These are phyloP conservation scores for Cepphus grylle DNA, from an alignment of 2,113 vertebrate species.

Conservation along the genomic window DNA sequence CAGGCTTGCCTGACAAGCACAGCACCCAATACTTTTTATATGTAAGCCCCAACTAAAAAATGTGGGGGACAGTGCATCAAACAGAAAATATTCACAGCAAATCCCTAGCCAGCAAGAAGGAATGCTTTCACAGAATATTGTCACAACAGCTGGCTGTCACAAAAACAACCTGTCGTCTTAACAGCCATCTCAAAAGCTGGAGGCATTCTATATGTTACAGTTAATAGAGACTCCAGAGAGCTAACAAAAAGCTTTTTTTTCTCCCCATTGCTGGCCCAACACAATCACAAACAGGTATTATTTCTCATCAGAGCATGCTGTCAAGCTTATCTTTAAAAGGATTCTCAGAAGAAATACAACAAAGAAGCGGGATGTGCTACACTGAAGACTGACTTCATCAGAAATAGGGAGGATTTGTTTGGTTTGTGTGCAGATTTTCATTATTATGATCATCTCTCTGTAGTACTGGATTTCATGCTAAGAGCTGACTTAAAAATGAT, in stretches of 20 bases:
- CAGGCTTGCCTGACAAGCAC: background rate
- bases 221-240: conserved; percentile 16
- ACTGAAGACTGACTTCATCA: background rate
- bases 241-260: background rate
- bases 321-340: background rate
- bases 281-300: background rate
- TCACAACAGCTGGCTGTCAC: conserved; percentile 8
- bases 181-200: background rate
- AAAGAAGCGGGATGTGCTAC: background rate
- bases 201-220: background rate
- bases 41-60: background rate
- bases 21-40: background rate
- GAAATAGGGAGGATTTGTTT: background rate
- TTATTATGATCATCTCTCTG: background rate
- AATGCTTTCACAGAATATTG: background rate
- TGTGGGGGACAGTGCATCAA: background rate
- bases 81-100: background rate
- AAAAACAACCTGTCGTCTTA: conserved; percentile 27
- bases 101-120: background rate
- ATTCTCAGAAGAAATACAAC: background rate
- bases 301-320: conserved; percentile 8
- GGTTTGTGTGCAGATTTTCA: background rate
- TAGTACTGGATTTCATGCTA: background rate
- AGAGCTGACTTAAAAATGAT: background rate
- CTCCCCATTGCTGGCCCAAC: background rate